phyloP scores from a whole-genome alignment of 2,797 vertebrate species.

The Echeneis naucrates region DNA sequence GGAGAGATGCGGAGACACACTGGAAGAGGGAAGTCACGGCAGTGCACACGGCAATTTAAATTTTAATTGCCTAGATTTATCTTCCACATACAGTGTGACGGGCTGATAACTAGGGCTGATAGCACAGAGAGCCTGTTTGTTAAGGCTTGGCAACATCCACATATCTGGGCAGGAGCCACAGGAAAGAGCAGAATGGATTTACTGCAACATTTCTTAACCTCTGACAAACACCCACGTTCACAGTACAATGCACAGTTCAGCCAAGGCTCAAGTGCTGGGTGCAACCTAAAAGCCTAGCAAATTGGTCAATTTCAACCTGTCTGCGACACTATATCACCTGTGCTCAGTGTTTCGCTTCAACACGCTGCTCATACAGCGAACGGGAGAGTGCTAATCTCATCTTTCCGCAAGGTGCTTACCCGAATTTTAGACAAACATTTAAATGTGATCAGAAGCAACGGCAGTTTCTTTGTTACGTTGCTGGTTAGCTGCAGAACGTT shows the following conservation, averaged over 20 bases:
- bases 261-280: conserved; percentile 52
- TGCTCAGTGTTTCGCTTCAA: conserved; percentile 29
- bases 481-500: not conserved
- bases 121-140: conserved; percentile 77
- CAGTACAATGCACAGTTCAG: conserved; percentile 55
- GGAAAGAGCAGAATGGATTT: conserved; percentile 73
- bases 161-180: conserved; percentile 60
- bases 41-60: conserved; percentile 85
- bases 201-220: conserved; percentile 62
- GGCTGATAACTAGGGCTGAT: conserved; percentile 84
- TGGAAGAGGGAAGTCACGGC: conserved; percentile 76
- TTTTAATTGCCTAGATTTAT: conserved; percentile 89
- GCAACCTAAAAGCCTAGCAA: conserved; percentile 54
- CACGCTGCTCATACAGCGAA: conserved; percentile 26
- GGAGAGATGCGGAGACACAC: conserved; percentile 54
- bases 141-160: conserved; percentile 70
- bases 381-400: conserved; percentile 21
- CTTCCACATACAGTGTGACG: conserved; percentile 83
- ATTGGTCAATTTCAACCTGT: conserved; percentile 58
- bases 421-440: conserved; percentile 11
- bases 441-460: conserved; percentile 12
- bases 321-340: conserved; percentile 42
- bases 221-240: conserved; percentile 61
- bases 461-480: not conserved
- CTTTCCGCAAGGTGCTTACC: conserved; percentile 13